Base-by-base conservation (phyloP, 2,888 invertebrate species). In the Synanthedon andrenaeformis region DNA sequence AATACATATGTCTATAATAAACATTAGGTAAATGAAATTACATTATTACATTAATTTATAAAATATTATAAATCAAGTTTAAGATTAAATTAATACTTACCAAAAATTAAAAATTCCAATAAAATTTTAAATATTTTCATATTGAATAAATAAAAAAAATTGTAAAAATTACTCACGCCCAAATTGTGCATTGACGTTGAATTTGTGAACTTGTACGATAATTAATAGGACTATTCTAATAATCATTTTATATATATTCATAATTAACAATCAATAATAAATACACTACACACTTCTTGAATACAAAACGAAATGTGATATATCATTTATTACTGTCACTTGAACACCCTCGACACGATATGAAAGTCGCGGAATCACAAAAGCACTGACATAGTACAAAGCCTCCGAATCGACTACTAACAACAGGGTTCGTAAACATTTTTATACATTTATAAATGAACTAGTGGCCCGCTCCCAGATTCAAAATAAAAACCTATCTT, bases 351-450 rank as follows among this genome's bases (percentile, higher is more conserved):
- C 35, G 35, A 35, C 35, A 35, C 35, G 35, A 35, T 35, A 35
- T 35, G 10, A 35, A 35, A 57, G 61, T 63, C 63, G 62, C 62
- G 66, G 64, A 65, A 62, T 62, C 69, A 74, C 75, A 69, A 74
- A 75, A 72, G 75, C 74, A 83, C 77, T 85, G 84, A 80, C 70
- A 77, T 74, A 75, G 69, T 77, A 81, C 72, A 76, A 61, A 80
- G 81, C 69, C 68, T 76, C 59, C 70, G 69, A 65, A 76, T 73
- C 71, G 70, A 72, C 63, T 71, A 62, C 69, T 62, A 61, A 64
- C 56, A 54, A 35, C 79, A 82, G 86, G 58, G 63, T 63, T 69
- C 17, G 35, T 12, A 59, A 83, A 84, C 72, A 62, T 62, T 66
- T 60, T 62, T 45, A 17, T 28, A 12, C 19, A 17, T 14, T 49